Base-by-base conservation (phyloP, 1,140 invertebrate species). In the Apis cerana region DNA sequence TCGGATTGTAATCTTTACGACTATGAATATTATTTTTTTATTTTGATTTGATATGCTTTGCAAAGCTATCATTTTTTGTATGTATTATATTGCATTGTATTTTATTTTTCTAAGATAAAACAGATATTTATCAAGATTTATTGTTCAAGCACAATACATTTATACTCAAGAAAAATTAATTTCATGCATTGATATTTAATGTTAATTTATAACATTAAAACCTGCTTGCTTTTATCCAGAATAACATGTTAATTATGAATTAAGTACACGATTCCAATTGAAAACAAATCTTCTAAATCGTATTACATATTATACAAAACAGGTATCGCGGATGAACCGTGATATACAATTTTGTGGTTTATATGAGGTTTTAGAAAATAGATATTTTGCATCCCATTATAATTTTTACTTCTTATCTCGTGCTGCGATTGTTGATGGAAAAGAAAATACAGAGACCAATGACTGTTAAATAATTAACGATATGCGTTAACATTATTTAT, bases 271-370 rank as follows among this genome's bases (percentile, higher is more conserved):
- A 27, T 72, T 72, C 21, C 12, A 27, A 43, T 58, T 33, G 10
- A 72, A 52, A 11, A 33, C 59, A 13, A 17, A 27, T 23, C 17
- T 72, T 64, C 59, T 54, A 75, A 75, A 75, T 64, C 23, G 43
- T 27, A 27, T 19, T 64, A 21, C 7, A 27, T 61, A n/a, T 54
- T n/a, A 11, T 19, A 12, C 21, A 67, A 56, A 12, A 58, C 27
- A 21, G 56, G 64, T 75, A 84, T 89, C 79, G 50, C 88, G 88
- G 88, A 89, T 89, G 88, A 89, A 89, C 88, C 88, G 87, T 82
- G 88, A 87, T 80, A 58, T 58, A 65, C 56, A 48, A 65, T 52
- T 61, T 59, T 62, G 17, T 23, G 15, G 10, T 80, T 85, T 21
- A n/a, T 48, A 58, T 21, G 75, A 33, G 48, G 69, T 62, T 74